Evolutionary conservation across 2,113 vertebrate genomes (phyloP).

Genomic region (Isurus oxyrinchus): DNA sequence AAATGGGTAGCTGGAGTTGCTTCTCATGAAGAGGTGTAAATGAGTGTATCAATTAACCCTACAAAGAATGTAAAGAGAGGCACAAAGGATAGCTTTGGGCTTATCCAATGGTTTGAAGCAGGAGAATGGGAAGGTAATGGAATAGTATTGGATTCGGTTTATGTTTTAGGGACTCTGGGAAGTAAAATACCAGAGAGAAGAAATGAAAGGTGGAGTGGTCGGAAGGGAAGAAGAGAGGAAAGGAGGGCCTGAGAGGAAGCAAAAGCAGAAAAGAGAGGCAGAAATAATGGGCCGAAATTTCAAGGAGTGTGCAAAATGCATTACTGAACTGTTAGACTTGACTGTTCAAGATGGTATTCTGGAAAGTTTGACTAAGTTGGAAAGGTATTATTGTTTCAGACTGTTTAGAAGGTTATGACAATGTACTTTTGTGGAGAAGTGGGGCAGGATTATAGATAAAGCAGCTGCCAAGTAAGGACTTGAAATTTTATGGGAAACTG

Average conservation of each 20-base stretch:
- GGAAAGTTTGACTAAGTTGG: no score
- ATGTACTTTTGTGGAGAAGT: no score
- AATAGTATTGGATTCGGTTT: background rate
- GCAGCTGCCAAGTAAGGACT: no score
- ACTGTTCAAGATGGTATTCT: no score
- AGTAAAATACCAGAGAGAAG: background rate
- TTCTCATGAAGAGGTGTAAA: background rate
- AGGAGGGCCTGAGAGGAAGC: background rate
- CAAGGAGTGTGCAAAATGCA: background rate
- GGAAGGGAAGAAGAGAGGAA: background rate
- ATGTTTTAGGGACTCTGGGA: background rate
- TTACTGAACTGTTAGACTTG: no score
- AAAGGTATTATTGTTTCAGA: no score
- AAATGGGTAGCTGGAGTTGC: background rate
- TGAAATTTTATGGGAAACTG: no score
- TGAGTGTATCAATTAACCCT: background rate
- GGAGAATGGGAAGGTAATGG: background rate
- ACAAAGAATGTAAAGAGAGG: background rate
- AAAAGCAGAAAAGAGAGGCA: background rate
- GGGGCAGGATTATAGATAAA: no score
- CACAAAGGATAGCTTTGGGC: background rate
- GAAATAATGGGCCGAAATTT: background rate
- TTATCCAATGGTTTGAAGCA: background rate
- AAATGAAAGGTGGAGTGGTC: background rate
- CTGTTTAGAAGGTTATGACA: no score